Evolutionary conservation across 2,797 vertebrate species (phyloP), one percentile per base, ranked within the genome.

Genomic region (Enteromius thamalakanensis): DNA sequence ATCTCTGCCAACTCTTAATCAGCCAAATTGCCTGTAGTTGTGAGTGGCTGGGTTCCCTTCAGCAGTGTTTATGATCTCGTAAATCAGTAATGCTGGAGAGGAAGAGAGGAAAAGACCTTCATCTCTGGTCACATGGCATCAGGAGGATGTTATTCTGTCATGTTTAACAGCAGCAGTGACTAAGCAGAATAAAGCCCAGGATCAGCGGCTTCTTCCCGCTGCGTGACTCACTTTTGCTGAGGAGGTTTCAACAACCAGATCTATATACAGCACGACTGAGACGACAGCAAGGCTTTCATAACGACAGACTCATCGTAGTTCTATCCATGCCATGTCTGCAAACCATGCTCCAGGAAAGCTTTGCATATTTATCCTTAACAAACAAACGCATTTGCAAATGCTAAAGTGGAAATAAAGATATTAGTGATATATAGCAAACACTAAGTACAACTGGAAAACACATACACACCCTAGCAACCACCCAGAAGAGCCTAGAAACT

Each of bases 1-100:
- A 37, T 80, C 69, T 26, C 76, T 80, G 82, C 62, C 72, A 80
- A 69, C 21, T 62, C 84, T 87, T 88, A 82, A 87, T 89, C 86
- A 79, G 55, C 17, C 60, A 84, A 81, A 81, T 84, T 84, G 83
- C 85, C 82, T 85, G 79, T 81, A 76, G 76, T 80, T 82, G 72
- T 67, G 64, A 21, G 74, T 42, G 40, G 34, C 81, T 34, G 78
- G 53, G 21, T 68, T 79, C 23, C 45, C 45, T 81, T 84, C 29
- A 65, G 74, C 83, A 62, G 62, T 79, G 40, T 84, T 84, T 69
- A 87, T 51, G 29, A 49, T 58, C 47, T 79, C 47, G 26, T 84
- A 29, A 62, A 82, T 88, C 79, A 40, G 65, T 8, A 37, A 80
- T 45, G 34, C 58, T 80, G 65, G 12, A 76, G 21, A 76, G 55